A percentile compares a stretch with the other conserved stretches of the same genome.
phyloP scores from a whole-genome alignment of 2,113 vertebrate species.

The Rhabdornis inornatus region DNA sequence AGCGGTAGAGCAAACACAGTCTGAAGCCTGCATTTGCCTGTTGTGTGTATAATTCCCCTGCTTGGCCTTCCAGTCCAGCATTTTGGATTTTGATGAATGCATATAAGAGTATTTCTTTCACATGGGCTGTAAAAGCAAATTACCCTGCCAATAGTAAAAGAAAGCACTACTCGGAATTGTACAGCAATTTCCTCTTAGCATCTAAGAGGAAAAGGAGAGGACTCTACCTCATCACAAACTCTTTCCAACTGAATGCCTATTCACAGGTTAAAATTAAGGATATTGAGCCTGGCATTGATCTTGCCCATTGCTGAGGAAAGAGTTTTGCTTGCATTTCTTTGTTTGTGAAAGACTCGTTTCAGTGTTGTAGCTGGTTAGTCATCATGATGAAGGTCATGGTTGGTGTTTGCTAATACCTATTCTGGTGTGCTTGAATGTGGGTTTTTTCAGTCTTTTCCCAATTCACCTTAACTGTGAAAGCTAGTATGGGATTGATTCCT shows the following conservation, averaged over 20 bases:
- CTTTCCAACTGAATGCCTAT: background rate
- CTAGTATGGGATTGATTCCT: background rate
- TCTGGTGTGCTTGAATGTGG: background rate
- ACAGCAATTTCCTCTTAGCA: background rate
- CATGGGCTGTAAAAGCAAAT: background rate
- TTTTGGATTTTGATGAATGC: background rate
- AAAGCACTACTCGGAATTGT: background rate
- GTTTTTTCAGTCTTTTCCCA: background rate
- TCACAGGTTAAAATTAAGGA: background rate
- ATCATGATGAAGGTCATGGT: fast-evolving
- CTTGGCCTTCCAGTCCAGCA: background rate
- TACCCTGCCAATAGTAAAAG: background rate
- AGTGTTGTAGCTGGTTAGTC: background rate
- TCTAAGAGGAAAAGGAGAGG: background rate
- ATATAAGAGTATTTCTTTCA: background rate
- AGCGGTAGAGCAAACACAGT: background rate
- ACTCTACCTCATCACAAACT: background rate
- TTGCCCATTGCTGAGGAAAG: background rate
- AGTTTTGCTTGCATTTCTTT: background rate
- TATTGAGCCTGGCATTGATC: background rate
- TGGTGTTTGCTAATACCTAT: background rate
- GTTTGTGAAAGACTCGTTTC: background rate
- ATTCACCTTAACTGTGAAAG: background rate
- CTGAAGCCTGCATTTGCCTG: background rate
- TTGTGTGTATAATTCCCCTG: background rate